These are phyloP conservation scores for Haliaeetus leucogaster DNA, from an alignment of 2,113 vertebrate genomes.

Conservation along the genomic window DNA sequence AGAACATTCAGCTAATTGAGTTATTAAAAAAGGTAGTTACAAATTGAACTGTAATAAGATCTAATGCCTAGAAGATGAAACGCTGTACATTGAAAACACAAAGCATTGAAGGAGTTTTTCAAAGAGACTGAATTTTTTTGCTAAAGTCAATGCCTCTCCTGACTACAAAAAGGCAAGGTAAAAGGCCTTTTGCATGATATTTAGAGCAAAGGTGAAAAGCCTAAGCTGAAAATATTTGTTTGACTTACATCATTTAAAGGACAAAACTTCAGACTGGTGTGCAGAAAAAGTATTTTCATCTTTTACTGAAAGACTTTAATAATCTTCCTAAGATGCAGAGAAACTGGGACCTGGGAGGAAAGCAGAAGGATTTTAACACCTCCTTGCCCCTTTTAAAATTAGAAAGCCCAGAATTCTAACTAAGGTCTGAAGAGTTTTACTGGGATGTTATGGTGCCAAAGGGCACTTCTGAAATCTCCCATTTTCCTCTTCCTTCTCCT, in stretches of 20 bases:
- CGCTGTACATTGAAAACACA: not conserved
- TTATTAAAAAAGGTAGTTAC: not conserved
- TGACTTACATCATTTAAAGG: not conserved
- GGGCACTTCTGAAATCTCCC: not conserved
- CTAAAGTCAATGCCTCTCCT: not conserved
- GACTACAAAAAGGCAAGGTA: not conserved
- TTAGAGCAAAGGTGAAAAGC: not conserved
- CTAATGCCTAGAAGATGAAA: not conserved
- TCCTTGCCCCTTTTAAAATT: not conserved
- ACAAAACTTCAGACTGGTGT: not conserved
- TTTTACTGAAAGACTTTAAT: not conserved
- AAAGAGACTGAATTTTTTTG: not conserved
- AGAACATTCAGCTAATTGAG: not conserved
- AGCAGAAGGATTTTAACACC: not conserved
- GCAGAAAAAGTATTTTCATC: not conserved
- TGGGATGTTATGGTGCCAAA: not conserved
- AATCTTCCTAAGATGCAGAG: not conserved
- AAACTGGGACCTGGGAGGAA: not conserved
- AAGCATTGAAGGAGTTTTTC: not conserved
- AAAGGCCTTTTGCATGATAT: not conserved
- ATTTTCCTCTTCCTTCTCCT: not conserved
- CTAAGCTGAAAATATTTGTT: not conserved
- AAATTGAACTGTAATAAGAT: not conserved
- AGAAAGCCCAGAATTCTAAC: not conserved
- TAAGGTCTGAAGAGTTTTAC: not conserved